Conservation (phyloP, 2,888 invertebrate species). For the Carterocephalus palaemon region DNA sequence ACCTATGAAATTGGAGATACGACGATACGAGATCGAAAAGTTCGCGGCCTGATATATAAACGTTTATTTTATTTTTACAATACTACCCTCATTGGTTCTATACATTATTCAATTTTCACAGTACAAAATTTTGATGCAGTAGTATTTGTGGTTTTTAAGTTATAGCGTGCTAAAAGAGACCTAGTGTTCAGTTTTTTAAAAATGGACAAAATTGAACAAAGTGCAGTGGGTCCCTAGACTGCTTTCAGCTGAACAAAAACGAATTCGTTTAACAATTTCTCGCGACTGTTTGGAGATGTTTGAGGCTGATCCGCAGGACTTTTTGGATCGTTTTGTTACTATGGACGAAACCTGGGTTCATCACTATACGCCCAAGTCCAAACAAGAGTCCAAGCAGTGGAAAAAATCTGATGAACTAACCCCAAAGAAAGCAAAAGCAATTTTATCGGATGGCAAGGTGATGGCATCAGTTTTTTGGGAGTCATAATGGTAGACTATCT, state of each 20-base stretch:
- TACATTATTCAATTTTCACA: too few relatives aligned
- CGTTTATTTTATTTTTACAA: not conserved
- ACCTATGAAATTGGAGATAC: too few relatives aligned
- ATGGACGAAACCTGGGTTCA: not conserved
- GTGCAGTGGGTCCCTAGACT: not conserved
- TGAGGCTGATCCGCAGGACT: not conserved
- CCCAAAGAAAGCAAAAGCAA: not conserved
- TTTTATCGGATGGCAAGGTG: not conserved
- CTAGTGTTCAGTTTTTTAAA: too few relatives aligned
- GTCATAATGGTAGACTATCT: slow-evolving; percentile 21
- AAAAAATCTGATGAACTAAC: slow-evolving; percentile 4
- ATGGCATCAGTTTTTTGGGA: slow-evolving; percentile 9
- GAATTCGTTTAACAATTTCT: not conserved
- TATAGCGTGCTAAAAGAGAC: too few relatives aligned
- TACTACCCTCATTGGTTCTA: not conserved
- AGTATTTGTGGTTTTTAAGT: too few relatives aligned
- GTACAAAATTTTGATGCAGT: too few relatives aligned
- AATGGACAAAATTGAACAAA: too few relatives aligned
- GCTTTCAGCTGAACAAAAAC: not conserved
- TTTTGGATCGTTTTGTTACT: not conserved
- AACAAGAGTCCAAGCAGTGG: not conserved
- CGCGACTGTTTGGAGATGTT: not conserved
- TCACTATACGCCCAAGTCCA: too few relatives aligned
- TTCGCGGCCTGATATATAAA: not conserved
- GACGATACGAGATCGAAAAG: slow-evolving; percentile 29